Conservation (phyloP, 2,888 invertebrate species). For the Cerastoderma edule region DNA sequence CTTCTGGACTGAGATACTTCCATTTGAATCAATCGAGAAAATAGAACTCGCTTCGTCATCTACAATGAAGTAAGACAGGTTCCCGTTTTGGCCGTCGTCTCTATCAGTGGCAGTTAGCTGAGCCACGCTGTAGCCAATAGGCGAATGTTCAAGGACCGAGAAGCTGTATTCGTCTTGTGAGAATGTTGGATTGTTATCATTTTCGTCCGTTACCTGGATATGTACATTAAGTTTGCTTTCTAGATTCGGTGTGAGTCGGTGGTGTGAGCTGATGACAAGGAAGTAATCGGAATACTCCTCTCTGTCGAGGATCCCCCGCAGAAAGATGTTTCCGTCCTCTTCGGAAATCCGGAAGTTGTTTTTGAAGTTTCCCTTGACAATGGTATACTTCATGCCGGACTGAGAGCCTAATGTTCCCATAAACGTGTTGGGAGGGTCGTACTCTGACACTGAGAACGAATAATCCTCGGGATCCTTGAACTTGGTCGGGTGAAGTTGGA, state of each 20-base stretch:
- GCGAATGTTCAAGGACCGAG: conserved; percentile 65
- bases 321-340: conserved; percentile 52
- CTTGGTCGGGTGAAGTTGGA: conserved; percentile 61
- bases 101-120: conserved; percentile 62
- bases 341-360: conserved; percentile 53
- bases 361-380: conserved; percentile 62
- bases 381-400: conserved; percentile 47
- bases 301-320: conserved; percentile 50
- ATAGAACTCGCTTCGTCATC: conserved; percentile 36
- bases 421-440: conserved; percentile 32
- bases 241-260: conserved; percentile 36
- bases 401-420: conserved; percentile 59
- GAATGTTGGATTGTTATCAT: conserved; percentile 70
- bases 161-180: conserved; percentile 27
- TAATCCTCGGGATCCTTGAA: conserved; percentile 47
- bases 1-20: conserved; percentile 44
- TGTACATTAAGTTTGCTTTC: conserved; percentile 50
- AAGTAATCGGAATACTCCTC: conserved; percentile 53
- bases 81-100: conserved; percentile 64
- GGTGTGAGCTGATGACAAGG: conserved; percentile 47
- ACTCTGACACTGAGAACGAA: conserved; percentile 62
- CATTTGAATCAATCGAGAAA: conserved; percentile 51
- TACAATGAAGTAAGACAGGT: conserved; percentile 53
- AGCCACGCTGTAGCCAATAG: conserved; percentile 63
- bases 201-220: conserved; percentile 65